Conservation (phyloP, 2,888 invertebrate species). For the Pantelozetes paolii region DNA sequence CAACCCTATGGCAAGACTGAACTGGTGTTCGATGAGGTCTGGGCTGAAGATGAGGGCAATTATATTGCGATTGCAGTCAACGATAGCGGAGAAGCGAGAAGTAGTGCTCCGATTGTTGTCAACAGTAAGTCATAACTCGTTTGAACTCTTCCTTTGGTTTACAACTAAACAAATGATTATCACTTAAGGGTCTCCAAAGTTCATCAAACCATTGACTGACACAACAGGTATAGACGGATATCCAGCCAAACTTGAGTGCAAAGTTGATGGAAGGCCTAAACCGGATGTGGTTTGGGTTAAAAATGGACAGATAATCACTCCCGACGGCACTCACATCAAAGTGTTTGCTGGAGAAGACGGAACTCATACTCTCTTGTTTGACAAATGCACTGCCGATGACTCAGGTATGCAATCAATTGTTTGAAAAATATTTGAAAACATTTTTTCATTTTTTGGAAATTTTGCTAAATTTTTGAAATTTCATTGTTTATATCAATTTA, state of each 20-base stretch:
- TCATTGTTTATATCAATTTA: too few species aligned
- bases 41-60: conserved; percentile 71
- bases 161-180: conserved; percentile 25
- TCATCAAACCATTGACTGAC: conserved; percentile 45
- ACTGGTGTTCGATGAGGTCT: conserved; percentile 59
- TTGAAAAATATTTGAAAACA: too few species aligned
- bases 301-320: conserved; percentile 60
- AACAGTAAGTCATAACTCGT: conserved; percentile 44
- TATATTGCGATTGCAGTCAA: conserved; percentile 73
- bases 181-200: conserved; percentile 38
- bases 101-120: conserved; percentile 46
- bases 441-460: conserved; percentile 7
- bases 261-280: conserved; percentile 46
- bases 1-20: conserved; percentile 55
- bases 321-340: conserved; percentile 67
- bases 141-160: not conserved
- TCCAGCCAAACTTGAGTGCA: conserved; percentile 57
- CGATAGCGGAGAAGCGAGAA: conserved; percentile 62
- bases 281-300: conserved; percentile 48
- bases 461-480: not conserved
- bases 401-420: too few species aligned
- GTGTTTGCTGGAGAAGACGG: conserved; percentile 85
- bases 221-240: conserved; percentile 65
- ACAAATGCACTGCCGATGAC: conserved; percentile 73
- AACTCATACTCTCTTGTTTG: conserved; percentile 79